Base-by-base conservation (phyloP, 2,113 vertebrate genomes). In the Phrynosoma blainvillii region DNA sequence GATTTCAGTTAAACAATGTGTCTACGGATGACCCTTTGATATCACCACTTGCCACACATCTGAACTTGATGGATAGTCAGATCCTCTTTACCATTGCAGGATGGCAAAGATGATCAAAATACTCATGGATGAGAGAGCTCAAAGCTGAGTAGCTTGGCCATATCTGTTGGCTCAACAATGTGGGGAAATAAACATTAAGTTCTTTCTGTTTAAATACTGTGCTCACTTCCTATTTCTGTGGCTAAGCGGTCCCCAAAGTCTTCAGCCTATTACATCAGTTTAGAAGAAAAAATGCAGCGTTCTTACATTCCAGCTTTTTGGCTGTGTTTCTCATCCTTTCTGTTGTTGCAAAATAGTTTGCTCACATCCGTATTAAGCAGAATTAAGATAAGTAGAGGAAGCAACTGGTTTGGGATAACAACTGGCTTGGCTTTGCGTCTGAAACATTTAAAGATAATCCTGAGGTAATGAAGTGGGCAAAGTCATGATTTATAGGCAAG, bases 351-450 rank as follows among this genome's bases (percentile, higher is more conserved):
- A 23, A 73, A 59, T 0, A 20, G 56, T 40, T 65, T 1, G 0
- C 68, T 1, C 27, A 71, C 27, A 86, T 65, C 27, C 85, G 84
- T 74, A 20, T 16, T 82, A 25, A 84, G 80, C 10, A 71, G 90
- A 79, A 79, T 79, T 54, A 66, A 90, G 65, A 47, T 84, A 88
- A 86, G 91, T 87, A 86, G 56, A 42, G 32, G 59, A 79, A 76
- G 85, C 3, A 84, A 89, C 87, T 88, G 1, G 1, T 79, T 88
- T 86, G 91, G 85, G 62, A 83, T 83, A 92, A 76, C 84, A 92
- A 78, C 30, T 86, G 85, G 32, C 52, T 54, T 81, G 73, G 82
- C 86, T 90, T 93, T 62, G 79, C 88, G 85, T 91, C 74, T 86
- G 74, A 80, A 71, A 82, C 82, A 56, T 23, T 30, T 52, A 90